Conservation (phyloP, 2,888 invertebrate species). For the Orthosia gothica region DNA sequence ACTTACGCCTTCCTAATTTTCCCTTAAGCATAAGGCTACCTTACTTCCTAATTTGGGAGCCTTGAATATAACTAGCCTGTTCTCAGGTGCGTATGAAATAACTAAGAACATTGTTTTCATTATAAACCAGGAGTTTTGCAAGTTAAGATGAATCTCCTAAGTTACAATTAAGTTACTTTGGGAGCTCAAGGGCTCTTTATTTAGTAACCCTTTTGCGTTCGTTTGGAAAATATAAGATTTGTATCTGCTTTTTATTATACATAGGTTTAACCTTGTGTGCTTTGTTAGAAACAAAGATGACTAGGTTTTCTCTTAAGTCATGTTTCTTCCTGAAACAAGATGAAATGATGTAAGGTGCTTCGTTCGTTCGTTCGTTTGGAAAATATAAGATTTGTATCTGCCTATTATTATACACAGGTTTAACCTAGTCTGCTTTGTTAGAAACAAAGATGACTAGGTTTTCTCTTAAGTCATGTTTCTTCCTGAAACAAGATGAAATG, state of each 20-base stretch:
- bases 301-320: too few relatives aligned
- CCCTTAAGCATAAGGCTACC: neutral
- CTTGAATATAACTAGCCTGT: neutral
- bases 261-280: neutral
- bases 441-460: too few relatives aligned
- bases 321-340: neutral
- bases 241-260: neutral
- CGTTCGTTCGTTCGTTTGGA: neutral
- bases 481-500: neutral
- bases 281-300: neutral
- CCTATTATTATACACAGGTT: neutral
- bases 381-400: neutral
- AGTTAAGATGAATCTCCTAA: constrained; percentile 26
- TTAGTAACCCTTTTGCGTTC: neutral
- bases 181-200: constrained; percentile 17
- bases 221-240: neutral
- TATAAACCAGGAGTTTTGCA: constrained; percentile 31
- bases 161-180: constrained; percentile 27
- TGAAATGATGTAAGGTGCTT: neutral
- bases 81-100: constrained; percentile 12
- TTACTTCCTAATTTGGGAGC: neutral
- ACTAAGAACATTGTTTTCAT: constrained; percentile 35
- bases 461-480: too few relatives aligned
- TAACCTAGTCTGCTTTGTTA: neutral
- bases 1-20: neutral